Conservation (phyloP, 2,888 invertebrate genomes). For the Drosophila merina region DNA sequence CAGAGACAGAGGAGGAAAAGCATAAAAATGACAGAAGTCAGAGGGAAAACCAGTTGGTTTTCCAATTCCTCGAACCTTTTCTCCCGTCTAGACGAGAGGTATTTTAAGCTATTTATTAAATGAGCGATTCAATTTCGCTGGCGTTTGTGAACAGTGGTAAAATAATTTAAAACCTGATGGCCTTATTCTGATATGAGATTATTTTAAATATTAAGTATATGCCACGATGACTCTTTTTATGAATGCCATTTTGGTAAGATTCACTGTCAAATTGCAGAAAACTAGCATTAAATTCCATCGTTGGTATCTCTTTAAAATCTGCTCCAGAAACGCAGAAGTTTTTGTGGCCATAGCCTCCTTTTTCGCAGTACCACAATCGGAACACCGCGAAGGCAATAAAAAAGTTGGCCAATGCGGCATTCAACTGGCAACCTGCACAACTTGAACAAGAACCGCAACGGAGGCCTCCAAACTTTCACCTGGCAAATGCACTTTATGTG, state of each 20-base stretch:
- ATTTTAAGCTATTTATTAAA: slow-evolving; percentile 22
- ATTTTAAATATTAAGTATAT: too few relatives aligned
- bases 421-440: slow-evolving; percentile 14
- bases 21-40: slow-evolving; percentile 30
- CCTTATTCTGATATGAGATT: neutral
- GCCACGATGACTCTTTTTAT: too few relatives aligned
- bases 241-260: too few relatives aligned
- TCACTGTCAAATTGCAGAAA: neutral
- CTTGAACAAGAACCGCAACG: slow-evolving; percentile 24
- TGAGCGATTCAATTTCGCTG: neutral
- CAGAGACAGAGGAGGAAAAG: slow-evolving; percentile 21
- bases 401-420: slow-evolving; percentile 39
- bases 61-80: neutral
- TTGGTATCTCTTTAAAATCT: slow-evolving; percentile 16
- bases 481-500: slow-evolving; percentile 24
- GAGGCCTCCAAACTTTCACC: slow-evolving; percentile 38
- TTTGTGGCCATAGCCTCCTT: slow-evolving; percentile 16
- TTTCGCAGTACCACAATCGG: slow-evolving; percentile 11
- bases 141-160: neutral
- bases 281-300: neutral
- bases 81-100: neutral
- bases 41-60: slow-evolving; percentile 23
- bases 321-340: slow-evolving; percentile 2
- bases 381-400: slow-evolving; percentile 34
- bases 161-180: neutral